phyloP scores from a whole-genome alignment of 2,888 invertebrate species.

The Lithophane ornitopus region DNA sequence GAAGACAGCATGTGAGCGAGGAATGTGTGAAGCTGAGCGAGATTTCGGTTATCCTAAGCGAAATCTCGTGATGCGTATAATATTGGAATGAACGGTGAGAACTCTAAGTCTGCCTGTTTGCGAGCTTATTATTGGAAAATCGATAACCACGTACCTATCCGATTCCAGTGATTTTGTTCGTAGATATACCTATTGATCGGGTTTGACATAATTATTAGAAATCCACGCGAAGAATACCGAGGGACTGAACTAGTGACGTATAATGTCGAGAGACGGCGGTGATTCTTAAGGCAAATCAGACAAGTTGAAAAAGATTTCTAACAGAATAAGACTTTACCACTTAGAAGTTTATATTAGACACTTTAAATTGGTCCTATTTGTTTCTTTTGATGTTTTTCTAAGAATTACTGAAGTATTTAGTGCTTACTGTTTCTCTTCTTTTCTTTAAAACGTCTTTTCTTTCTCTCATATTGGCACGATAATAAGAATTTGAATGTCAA shows the following conservation, averaged over 20 bases:
- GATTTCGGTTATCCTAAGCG: conserved; percentile 25
- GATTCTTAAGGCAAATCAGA: background rate
- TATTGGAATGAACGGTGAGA: conserved; percentile 4
- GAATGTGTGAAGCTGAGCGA: conserved; percentile 7
- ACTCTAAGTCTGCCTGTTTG: background rate
- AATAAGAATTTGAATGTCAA: background rate
- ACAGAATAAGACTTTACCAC: background rate
- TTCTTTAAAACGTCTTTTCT: background rate
- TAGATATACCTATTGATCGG: background rate
- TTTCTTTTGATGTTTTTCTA: conserved; percentile 9
- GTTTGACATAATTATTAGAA: background rate
- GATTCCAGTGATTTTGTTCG: background rate
- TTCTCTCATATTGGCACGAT: background rate
- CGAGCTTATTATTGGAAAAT: background rate
- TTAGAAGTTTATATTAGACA: conserved; percentile 27
- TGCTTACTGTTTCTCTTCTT: background rate
- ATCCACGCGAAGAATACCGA: background rate
- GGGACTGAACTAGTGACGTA: background rate
- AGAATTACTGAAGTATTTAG: background rate
- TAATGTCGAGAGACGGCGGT: background rate
- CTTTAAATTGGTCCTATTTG: background rate
- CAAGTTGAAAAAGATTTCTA: background rate
- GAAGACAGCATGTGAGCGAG: background rate
- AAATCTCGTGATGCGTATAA: background rate
- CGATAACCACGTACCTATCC: background rate